Conservation (phyloP, 2,113 vertebrate genomes). For the Peromyscus maniculatus region DNA sequence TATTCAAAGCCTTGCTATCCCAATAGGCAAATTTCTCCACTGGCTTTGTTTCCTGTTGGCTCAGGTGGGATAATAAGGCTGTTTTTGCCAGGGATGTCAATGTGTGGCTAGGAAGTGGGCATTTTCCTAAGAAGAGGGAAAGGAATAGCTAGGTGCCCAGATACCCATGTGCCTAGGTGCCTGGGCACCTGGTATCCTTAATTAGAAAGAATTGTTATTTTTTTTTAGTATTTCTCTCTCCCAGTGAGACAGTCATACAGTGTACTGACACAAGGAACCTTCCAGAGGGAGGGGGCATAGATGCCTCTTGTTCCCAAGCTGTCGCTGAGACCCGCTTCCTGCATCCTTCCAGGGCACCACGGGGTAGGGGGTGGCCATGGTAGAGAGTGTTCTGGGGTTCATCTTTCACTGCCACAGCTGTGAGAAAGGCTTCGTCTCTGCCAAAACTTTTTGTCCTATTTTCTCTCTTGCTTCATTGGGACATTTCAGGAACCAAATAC, state of each 20-base stretch:
- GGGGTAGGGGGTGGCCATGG: not conserved
- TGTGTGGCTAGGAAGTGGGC: conserved; percentile 51
- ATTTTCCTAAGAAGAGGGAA: not conserved
- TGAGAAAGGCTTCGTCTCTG: conserved; percentile 35
- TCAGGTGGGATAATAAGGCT: conserved; percentile 72
- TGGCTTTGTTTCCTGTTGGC: conserved; percentile 62
- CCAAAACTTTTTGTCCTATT: conserved; percentile 62
- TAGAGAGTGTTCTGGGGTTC: not conserved
- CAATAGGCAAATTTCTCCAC: conserved; percentile 47
- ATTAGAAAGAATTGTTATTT: not conserved
- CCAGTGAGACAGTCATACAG: not conserved
- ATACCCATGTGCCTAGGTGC: not conserved
- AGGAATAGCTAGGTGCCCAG: not conserved
- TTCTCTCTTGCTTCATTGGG: conserved; percentile 70
- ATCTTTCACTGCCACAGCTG: conserved; percentile 68
- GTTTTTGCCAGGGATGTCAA: conserved; percentile 59
- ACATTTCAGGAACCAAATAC: conserved; percentile 71
- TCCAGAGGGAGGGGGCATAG: not conserved
- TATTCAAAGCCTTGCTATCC: conserved; percentile 57
- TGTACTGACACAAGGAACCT: not conserved
- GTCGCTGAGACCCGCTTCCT: not conserved
- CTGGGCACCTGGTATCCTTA: not conserved
- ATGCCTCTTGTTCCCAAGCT: not conserved
- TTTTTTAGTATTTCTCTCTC: not conserved
- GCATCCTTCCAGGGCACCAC: not conserved